Evolutionary conservation across 2,113 vertebrate species (phyloP), one percentile per base, ranked within the genome.

Genomic region (Bos indicus): DNA sequence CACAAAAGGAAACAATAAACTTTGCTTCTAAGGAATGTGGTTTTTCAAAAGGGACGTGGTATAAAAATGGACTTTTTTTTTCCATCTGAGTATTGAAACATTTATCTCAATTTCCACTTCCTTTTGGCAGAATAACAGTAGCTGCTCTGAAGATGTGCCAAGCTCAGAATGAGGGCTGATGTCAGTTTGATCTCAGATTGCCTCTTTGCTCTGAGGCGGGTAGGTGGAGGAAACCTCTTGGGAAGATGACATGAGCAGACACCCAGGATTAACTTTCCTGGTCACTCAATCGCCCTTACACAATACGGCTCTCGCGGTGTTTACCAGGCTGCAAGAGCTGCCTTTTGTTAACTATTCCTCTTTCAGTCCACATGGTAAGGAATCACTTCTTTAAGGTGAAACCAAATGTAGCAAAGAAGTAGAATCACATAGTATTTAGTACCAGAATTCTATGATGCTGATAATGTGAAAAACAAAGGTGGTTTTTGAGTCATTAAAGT

Each of bases 31-130:
- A 98, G 97, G 89, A 98, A 98, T 98, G 71, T 0, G 83, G 95
- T 96, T 98, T 98, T 95, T 98, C 97, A 96, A 97, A 98, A 98
- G 92, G 88, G 93, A 96, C 90, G 64, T 88, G 96, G 97, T 95
- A 85, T 97, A 97, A 98, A 98, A 98, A 90, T 84, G 96, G 88
- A 91, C 36, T 97, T 97, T 96, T 97, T 96, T 96, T 96, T 97
- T 97, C 97, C 98, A 97, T 97, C 88, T 78, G 56, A 96, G 96
- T 54, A 67, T 84, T 98, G 94, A 60, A 98, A 98, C 98, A 98
- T 98, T 98, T 98, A 98, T 98, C 98, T 98, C 98, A 96, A 95
- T 95, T 97, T 92, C 95, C 52, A 81, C 97, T 99, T 98, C 93
- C 97, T 85, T 94, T 71, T 88, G 93, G 97, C 95, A 98, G 85